These are phyloP conservation scores for Rhea pennata DNA, from an alignment of 2,113 vertebrate genomes.

Conservation along the genomic window DNA sequence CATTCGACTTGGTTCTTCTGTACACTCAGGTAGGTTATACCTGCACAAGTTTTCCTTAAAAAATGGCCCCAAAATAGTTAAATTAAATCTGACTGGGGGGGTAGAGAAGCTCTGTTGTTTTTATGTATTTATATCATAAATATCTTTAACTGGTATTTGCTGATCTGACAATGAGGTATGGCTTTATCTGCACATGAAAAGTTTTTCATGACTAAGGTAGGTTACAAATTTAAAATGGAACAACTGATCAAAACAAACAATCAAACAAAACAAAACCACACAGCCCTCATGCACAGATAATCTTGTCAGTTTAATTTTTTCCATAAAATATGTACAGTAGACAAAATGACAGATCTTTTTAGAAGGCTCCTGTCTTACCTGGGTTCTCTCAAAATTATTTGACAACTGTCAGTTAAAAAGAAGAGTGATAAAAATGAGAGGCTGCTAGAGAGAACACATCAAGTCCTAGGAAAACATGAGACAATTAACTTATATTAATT, in stretches of 20 bases:
- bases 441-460: not conserved
- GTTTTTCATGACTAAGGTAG: not conserved
- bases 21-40: not conserved
- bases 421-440: not conserved
- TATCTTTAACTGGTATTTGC: not conserved
- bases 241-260: not conserved
- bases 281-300: not conserved
- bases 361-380: not conserved
- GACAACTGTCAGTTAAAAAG: not conserved
- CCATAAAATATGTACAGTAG: not conserved
- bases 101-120: too few relatives aligned
- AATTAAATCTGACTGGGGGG: not conserved
- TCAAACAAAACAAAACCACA: not conserved
- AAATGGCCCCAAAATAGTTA: not conserved
- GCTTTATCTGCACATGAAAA: not conserved
- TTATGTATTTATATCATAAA: not conserved
- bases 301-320: not conserved
- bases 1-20: not conserved
- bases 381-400: not conserved
- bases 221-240: not conserved
- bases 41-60: not conserved
- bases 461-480: not conserved
- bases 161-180: not conserved
- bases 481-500: conserved; percentile 30
- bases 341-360: not conserved